Percentiles rank a stretch among this genome's conserved stretches.
These are phyloP conservation scores for Phodopus roborovskii DNA, from an alignment of 2,113 vertebrate genomes.

Conservation along the genomic window DNA sequence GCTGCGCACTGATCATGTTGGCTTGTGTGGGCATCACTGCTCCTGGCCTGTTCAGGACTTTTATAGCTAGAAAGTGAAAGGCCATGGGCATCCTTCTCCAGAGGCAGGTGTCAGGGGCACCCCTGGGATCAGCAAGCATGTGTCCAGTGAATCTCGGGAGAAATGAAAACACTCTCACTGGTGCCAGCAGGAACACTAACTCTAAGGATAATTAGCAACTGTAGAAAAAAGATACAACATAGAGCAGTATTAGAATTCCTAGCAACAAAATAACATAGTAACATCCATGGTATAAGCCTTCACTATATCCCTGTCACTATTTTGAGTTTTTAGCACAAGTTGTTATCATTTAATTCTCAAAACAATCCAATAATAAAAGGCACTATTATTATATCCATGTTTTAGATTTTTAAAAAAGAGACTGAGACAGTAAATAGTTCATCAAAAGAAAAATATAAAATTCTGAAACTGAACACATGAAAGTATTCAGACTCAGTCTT, in stretches of 20 bases:
- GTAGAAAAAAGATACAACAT: not conserved
- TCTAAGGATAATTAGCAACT: conserved; percentile 23
- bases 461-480: not conserved
- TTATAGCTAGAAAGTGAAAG: conserved; percentile 56
- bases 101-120: conserved; percentile 13
- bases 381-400: not conserved
- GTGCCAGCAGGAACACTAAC: conserved; percentile 39
- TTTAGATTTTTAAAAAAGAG: not conserved
- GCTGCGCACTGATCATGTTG: not conserved
- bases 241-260: not conserved
- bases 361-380: conserved; percentile 23
- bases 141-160: conserved; percentile 3
- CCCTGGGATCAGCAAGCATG: conserved; percentile 49
- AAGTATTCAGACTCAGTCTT: not conserved
- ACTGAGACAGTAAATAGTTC: not conserved
- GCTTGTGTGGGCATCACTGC: not conserved
- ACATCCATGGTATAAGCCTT: not conserved
- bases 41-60: not conserved
- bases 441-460: conserved; percentile 37
- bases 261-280: not conserved
- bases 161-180: conserved; percentile 35
- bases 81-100: not conserved
- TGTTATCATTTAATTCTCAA: conserved; percentile 7
- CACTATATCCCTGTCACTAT: not conserved
- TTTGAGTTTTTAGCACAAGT: conserved; percentile 27